Base-by-base conservation (phyloP, 1,140 invertebrate genomes). In the Hyposmocoma kahamanoa region DNA sequence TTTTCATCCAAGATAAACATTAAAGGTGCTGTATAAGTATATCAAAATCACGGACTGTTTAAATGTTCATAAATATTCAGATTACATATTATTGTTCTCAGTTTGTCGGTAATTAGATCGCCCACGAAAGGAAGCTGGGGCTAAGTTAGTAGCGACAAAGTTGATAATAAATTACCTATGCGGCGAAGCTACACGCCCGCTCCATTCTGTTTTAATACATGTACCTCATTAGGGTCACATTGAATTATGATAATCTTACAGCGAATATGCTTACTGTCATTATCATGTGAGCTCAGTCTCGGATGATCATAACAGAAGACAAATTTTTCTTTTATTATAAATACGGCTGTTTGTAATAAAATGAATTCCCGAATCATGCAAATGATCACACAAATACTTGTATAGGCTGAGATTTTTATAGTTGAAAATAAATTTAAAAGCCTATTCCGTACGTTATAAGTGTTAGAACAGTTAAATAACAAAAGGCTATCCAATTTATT, bases 101-200 rank as follows among this genome's bases (percentile, higher is more conserved):
- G 72, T 62, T 77, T 85, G 77, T 80, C 72, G 59, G 73, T 83
- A 85, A 85, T 85, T 85, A 85, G 79, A 85, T 85, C 82, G 82
- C 79, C 77, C 74, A 80, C 79, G 56, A 74, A 79, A 82, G 74
- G 78, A 79, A 79, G 74, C 71, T 72, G 53, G 47, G 59, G 67
- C 64, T 74, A 71, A 71, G 71, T 67, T 72, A 67, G 74, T 82
- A 79, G 70, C 73, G 69, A 77, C 69, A 72, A 68, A 76, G 51
- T 76, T 72, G 46, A 48, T 71, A 71, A 73, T 80, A 77, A 73
- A 81, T 81, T 79, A 78, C 51, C 24, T 45, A 62, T 68, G 65
- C 56, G 51, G 52, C 47, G 44, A 52, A 34, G 42, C 21, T 58
- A 53, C 52, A 62, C 53, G 57, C 60, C 34, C 32, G 32, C 44